Evolutionary conservation across 2,888 invertebrate genomes (phyloP).

Genomic region (Himalopsyche kuldschensis): DNA sequence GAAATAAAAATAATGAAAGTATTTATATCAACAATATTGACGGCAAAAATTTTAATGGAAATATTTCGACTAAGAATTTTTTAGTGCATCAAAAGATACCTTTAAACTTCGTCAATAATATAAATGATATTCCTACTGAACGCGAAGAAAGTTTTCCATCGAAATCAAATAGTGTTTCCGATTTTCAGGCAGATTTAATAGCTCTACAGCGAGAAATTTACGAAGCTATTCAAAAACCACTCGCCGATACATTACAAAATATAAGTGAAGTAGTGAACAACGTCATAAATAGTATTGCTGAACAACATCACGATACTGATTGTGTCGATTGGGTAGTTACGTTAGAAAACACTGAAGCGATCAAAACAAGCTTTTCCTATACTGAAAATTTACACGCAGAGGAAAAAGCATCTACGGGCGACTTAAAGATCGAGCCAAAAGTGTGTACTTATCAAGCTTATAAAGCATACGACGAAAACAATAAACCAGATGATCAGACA

Average conservation of each 20-base stretch:
- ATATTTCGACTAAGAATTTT: not conserved
- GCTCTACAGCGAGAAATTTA: slow-evolving; percentile 57
- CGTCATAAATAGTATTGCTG: slow-evolving; percentile 56
- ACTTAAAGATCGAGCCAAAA: not conserved
- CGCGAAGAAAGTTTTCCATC: not conserved
- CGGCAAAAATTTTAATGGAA: not conserved
- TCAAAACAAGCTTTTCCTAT: not conserved
- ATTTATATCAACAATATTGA: not conserved
- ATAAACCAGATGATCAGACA: not conserved
- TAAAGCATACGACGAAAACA: not conserved
- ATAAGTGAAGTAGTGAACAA: slow-evolving; percentile 59
- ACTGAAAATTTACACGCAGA: not conserved
- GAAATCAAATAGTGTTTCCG: slow-evolving; percentile 34
- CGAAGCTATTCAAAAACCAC: slow-evolving; percentile 56
- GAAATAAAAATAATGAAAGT: not conserved
- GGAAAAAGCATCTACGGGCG: not conserved
- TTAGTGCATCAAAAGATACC: not conserved
- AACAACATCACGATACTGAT: slow-evolving; percentile 46
- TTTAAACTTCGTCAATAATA: not conserved
- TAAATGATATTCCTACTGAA: not conserved
- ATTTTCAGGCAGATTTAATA: slow-evolving; percentile 55
- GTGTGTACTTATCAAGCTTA: not conserved
- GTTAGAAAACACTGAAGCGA: not conserved
- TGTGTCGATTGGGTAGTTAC: not conserved
- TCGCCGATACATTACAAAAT: slow-evolving; percentile 57